Percentiles rank a stretch among this genome's conserved stretches.
Evolutionary conservation across 2,888 invertebrate species (phyloP).

Genomic region (Lysandra coridon): DNA sequence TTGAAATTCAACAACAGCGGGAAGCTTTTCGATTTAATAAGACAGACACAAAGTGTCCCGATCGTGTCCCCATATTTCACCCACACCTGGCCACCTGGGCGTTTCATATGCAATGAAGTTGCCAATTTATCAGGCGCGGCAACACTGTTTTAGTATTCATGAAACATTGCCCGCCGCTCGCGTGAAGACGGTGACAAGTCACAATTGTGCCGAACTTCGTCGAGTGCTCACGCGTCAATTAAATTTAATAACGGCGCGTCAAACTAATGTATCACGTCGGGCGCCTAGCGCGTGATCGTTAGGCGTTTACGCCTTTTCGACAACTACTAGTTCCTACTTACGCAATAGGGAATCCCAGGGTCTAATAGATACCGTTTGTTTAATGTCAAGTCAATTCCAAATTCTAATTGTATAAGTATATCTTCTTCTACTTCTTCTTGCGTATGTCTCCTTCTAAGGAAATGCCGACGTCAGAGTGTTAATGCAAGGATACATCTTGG

Average conservation of each 20-base stretch:
- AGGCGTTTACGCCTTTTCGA: slow-evolving; percentile 4
- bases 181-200: slow-evolving; percentile 16
- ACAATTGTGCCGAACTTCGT: slow-evolving; percentile 1
- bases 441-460: no score
- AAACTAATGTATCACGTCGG: slow-evolving; percentile 17
- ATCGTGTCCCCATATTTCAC: slow-evolving; percentile 11
- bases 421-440: no score
- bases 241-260: slow-evolving; percentile 19
- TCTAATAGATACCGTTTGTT: not conserved
- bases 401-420: no score
- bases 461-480: no score
- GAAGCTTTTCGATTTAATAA: not conserved
- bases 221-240: slow-evolving; percentile 19
- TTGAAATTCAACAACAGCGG: not conserved
- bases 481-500: no score
- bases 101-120: slow-evolving; percentile 30
- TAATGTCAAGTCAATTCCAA: not conserved
- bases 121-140: slow-evolving; percentile 26
- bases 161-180: slow-evolving; percentile 23
- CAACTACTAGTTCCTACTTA: not conserved
- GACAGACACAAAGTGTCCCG: not conserved
- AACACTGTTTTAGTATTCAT: slow-evolving; percentile 31
- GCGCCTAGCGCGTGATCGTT: slow-evolving; percentile 8
- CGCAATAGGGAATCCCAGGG: not conserved
- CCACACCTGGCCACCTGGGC: slow-evolving; percentile 23